A percentile compares a stretch with the other conserved stretches of the same genome.
These are phyloP conservation scores for Melinopterus prodromus DNA, from an alignment of 2,888 invertebrate genomes.

Conservation along the genomic window DNA sequence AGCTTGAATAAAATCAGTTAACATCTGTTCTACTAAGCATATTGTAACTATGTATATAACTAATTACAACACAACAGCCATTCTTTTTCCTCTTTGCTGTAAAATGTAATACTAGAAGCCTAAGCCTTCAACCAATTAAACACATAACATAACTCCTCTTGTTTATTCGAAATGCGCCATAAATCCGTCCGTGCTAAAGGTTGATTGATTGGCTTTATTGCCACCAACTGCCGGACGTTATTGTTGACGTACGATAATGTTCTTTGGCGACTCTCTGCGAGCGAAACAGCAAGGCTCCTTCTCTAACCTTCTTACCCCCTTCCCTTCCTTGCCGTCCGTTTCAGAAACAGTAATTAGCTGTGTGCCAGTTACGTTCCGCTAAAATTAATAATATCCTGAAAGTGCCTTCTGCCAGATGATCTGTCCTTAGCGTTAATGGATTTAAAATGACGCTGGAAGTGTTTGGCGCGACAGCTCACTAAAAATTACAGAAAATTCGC, in stretches of 20 bases:
- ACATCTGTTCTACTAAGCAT: too few species aligned
- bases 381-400: constrained; percentile 4
- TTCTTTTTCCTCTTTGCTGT: background rate
- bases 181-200: constrained; percentile 33
- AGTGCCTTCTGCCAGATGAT: background rate
- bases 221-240: background rate
- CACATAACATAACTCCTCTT: constrained; percentile 29
- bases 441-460: constrained; percentile 4
- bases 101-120: background rate
- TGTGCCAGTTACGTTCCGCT: background rate
- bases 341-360: background rate
- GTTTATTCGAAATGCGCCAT: constrained; percentile 32
- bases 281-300: background rate
- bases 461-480: background rate
- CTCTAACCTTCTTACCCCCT: background rate
- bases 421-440: constrained; percentile 4
- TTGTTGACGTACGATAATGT: background rate
- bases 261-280: background rate
- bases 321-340: background rate
- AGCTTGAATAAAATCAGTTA: too few species aligned
- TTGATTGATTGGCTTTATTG: constrained; percentile 33
- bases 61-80: background rate
- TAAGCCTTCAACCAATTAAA: constrained; percentile 27
- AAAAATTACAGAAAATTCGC: constrained; percentile 4
- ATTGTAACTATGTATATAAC: too few species aligned